Conservation (phyloP, 2,888 invertebrate species). For the Steromphala cineraria region DNA sequence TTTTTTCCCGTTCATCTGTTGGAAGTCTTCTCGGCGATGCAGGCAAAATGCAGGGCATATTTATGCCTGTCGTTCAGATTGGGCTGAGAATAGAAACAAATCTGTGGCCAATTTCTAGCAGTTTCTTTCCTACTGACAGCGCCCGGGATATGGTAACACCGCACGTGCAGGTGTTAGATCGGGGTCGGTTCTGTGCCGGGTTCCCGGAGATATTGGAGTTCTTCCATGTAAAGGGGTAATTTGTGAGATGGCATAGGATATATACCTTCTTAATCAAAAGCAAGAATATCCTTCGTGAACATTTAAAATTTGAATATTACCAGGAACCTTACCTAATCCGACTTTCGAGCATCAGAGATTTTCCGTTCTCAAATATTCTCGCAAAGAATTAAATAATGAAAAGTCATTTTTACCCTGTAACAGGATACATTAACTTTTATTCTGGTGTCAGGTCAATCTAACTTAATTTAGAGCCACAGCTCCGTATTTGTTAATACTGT, state of each 20-base stretch:
- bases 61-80: slow-evolving; percentile 23
- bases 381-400: too few relatives aligned
- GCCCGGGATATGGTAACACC: slow-evolving; percentile 19
- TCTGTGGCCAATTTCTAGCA: slow-evolving; percentile 22
- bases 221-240: background rate
- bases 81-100: slow-evolving; percentile 22
- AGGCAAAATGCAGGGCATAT: slow-evolving; percentile 12
- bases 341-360: too few relatives aligned
- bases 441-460: too few relatives aligned
- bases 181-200: background rate
- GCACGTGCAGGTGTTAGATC: slow-evolving; percentile 20
- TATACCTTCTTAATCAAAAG: background rate
- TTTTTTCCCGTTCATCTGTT: background rate
- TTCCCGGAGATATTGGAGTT: background rate
- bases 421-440: too few relatives aligned
- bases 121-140: slow-evolving; percentile 20
- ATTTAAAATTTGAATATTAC: too few relatives aligned
- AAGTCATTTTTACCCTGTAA: too few relatives aligned
- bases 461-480: too few relatives aligned
- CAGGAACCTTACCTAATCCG: too few relatives aligned
- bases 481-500: too few relatives aligned
- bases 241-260: background rate
- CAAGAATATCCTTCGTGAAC: background rate
- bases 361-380: too few relatives aligned
- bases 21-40: background rate